These are phyloP conservation scores for Linnaemya tessellans DNA, from an alignment of 2,888 invertebrate genomes.

Conservation along the genomic window DNA sequence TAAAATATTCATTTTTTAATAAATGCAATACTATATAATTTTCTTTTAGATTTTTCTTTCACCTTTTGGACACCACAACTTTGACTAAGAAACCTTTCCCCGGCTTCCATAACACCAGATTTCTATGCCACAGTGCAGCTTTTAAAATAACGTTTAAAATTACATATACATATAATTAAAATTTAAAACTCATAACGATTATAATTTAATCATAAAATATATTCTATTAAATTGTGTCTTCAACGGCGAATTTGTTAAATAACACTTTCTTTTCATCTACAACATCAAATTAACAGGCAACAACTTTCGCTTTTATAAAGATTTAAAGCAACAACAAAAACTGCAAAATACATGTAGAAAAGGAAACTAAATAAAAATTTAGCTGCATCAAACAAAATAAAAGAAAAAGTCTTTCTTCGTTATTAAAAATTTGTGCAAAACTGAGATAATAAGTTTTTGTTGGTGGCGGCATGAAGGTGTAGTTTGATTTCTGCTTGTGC, in stretches of 20 bases:
- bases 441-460: background rate
- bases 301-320: conserved; percentile 13
- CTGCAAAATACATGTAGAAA: background rate
- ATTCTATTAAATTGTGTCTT: conserved; percentile 1
- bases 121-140: no score
- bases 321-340: background rate
- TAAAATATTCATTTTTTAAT: no score
- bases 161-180: no score
- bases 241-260: background rate
- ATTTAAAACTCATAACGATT: background rate
- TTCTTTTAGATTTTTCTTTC: no score
- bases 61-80: no score
- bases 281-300: conserved; percentile 2
- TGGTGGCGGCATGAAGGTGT: background rate
- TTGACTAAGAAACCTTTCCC: no score
- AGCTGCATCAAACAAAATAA: background rate
- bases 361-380: background rate
- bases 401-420: background rate
- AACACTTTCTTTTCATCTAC: conserved; percentile 5
- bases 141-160: no score
- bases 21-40: no score
- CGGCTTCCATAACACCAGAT: no score
- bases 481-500: background rate
- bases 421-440: background rate
- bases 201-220: background rate